Base-by-base conservation (phyloP, 2,113 vertebrate species). In the Phoxinus phoxinus region DNA sequence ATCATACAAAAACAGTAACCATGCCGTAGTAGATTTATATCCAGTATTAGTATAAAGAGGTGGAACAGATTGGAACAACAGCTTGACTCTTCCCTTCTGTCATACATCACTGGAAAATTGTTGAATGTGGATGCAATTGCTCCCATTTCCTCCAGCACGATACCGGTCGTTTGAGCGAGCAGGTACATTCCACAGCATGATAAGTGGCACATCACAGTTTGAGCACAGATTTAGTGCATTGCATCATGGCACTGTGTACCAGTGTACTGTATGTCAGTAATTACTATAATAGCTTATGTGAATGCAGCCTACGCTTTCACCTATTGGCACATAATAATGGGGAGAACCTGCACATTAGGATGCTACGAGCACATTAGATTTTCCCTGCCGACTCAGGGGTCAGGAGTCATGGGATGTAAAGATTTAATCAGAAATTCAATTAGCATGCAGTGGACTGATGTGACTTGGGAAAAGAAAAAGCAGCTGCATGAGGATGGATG, bases 61-160 rank as follows among this genome's bases (percentile, higher is more conserved):
- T 23, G 75, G 63, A 78, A 5, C 72, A 85, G 84, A 72, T 81
- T 72, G 61, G 27, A 82, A 85, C 73, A 73, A 78, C 73, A 83
- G 84, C 30, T 73, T 78, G 78, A 46, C 30, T 56, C 75, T 59
- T 27, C n/a, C 21, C 53, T 59, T 77, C 44, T 82, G 53, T 84
- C 76, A 74, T 73, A 32, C 44, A 65, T 74, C 41, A 87, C 61
- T 19, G 19, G 30, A 21, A 23, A 41, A 19, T 44, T 63, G 63
- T 79, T 75, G 48, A 41, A 73, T 87, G 83, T 78, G 65, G 59
- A 84, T 56, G 32, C 69, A 85, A 44, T 81, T 84, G 86, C 79
- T 56, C 41, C 11, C 35, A 83, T 61, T 72, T 75, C 35, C 35
- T 84, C 9, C 35, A 69, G 74, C 75, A 46, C 15, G 23, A 73